Evolutionary conservation across 2,888 invertebrate genomes (phyloP).

Genomic region (Heteromurus nitidus): DNA sequence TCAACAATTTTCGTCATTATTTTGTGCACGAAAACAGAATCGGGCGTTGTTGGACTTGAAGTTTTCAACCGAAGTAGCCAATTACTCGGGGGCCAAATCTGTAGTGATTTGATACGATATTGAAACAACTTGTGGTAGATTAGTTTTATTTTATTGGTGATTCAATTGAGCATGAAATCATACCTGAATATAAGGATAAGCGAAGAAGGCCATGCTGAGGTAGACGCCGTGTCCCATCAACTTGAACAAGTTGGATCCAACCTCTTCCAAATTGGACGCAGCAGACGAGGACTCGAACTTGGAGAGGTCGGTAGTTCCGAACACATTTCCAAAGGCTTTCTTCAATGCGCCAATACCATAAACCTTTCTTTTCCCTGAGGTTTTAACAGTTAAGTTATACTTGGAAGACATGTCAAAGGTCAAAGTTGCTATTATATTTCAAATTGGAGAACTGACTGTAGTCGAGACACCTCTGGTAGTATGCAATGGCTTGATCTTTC

Average conservation of each 20-base stretch:
- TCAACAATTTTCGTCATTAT: not conserved
- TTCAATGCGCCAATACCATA: not conserved
- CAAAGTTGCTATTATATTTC: too few species aligned
- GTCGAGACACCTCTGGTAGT: conserved; percentile 18
- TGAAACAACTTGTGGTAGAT: too few species aligned
- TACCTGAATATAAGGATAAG: conserved; percentile 36
- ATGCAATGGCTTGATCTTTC: conserved; percentile 1
- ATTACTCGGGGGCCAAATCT: too few species aligned
- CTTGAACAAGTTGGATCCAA: conserved; percentile 1
- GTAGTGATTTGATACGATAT: too few species aligned
- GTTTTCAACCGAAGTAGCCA: not conserved
- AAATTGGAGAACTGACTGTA: not conserved
- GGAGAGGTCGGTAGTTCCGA: not conserved
- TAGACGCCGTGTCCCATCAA: conserved; percentile 7
- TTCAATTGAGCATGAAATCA: not conserved
- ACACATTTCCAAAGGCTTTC: not conserved
- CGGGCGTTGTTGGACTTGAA: too few species aligned
- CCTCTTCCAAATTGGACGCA: conserved; percentile 2
- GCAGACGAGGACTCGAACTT: not conserved
- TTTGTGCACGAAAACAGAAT: not conserved
- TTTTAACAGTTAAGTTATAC: too few species aligned
- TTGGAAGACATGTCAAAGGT: too few species aligned
- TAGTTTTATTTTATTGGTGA: too few species aligned
- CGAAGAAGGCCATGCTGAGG: conserved; percentile 24
- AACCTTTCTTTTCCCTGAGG: not conserved